Conservation (phyloP, 2,888 invertebrate species). For the Dendrolimus pini region DNA sequence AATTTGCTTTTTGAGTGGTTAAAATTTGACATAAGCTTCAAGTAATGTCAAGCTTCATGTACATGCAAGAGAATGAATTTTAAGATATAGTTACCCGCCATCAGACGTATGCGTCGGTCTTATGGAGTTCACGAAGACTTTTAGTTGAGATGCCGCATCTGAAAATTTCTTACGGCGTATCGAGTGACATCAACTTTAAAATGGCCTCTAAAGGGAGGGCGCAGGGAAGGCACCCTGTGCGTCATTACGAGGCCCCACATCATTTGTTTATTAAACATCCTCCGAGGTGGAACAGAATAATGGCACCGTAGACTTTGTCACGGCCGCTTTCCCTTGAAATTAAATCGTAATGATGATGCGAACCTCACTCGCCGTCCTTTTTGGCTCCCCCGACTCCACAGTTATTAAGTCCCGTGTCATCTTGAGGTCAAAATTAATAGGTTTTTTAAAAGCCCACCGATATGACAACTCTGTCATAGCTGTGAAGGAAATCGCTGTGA, state of each 20-base stretch:
- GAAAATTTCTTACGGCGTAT: constrained; percentile 27
- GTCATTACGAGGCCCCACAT: constrained; percentile 64
- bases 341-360: constrained; percentile 73
- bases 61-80: too few relatives aligned
- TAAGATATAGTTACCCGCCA: too few relatives aligned
- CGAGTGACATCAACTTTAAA: constrained; percentile 44
- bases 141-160: constrained; percentile 30
- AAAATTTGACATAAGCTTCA: too few relatives aligned
- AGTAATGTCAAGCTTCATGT: too few relatives aligned
- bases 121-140: neutral
- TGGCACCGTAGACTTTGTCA: constrained; percentile 67
- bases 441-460: constrained; percentile 58
- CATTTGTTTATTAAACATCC: constrained; percentile 75
- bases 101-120: too few relatives aligned
- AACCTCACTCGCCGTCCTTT: constrained; percentile 53
- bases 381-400: constrained; percentile 40
- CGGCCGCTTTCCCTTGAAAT: constrained; percentile 67
- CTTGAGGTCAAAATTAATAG: constrained; percentile 72
- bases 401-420: constrained; percentile 63
- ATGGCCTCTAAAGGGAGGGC: constrained; percentile 45
- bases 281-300: constrained; percentile 71
- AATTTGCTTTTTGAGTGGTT: too few relatives aligned
- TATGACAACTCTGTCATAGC: constrained; percentile 64
- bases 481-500: constrained; percentile 61
- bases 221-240: constrained; percentile 43